phyloP scores from a whole-genome alignment of 2,888 invertebrate species.

The Ptilodon capucinus region DNA sequence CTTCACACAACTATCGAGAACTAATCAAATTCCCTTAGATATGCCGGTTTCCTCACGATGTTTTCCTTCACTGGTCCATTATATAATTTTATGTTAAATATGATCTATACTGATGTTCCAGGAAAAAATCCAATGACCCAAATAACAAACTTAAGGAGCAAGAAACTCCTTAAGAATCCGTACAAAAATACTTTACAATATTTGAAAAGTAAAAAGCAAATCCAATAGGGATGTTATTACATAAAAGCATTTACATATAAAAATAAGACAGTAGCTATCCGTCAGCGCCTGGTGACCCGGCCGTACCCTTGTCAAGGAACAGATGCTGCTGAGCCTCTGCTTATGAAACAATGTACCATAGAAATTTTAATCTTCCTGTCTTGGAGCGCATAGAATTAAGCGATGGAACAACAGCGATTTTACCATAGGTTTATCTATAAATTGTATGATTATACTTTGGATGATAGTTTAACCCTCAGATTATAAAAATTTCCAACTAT shows the following conservation, averaged over 20 bases:
- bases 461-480: not conserved
- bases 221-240: conserved; percentile 18
- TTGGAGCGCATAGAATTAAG: conserved; percentile 7
- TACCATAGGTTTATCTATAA: not conserved
- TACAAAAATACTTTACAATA: not conserved
- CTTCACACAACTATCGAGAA: no score
- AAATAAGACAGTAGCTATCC: conserved; percentile 37
- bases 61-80: no score
- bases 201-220: not conserved
- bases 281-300: conserved; percentile 48
- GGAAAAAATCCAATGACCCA: no score
- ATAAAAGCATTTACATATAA: conserved; percentile 27
- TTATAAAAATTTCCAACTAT: no score
- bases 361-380: conserved; percentile 65
- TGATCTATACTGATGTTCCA: no score
- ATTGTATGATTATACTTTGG: no score
- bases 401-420: conserved; percentile 1
- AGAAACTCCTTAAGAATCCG: not conserved
- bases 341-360: conserved; percentile 70
- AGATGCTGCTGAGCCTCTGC: conserved; percentile 53
- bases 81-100: no score
- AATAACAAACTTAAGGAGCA: not conserved
- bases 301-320: conserved; percentile 68
- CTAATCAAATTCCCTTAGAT: no score
- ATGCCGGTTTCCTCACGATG: no score